Conservation (phyloP, 1,140 invertebrate genomes). For the Pogonomyrmex barbatus region DNA sequence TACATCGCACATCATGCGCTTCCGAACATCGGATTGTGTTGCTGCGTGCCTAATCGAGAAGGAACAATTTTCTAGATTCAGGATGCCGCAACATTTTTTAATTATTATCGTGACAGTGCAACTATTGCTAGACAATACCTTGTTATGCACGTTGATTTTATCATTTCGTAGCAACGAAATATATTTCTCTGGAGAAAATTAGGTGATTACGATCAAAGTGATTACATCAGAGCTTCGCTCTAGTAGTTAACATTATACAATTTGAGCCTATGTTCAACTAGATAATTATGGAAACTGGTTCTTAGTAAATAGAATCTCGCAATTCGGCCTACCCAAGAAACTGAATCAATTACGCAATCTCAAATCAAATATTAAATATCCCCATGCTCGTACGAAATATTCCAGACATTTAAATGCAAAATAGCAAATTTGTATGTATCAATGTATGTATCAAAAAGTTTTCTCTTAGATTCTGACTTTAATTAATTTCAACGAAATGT, state of each 20-base stretch:
- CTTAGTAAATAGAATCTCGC: slow-evolving; percentile 1
- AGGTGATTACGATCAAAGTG: slow-evolving; percentile 27
- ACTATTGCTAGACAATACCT: background rate
- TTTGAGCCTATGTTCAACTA: slow-evolving; percentile 19
- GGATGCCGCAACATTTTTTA: slow-evolving; percentile 7
- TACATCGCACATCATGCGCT: background rate
- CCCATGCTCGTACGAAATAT: background rate
- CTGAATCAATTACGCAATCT: slow-evolving; percentile 11
- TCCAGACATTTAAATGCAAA: background rate
- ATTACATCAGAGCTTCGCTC: background rate
- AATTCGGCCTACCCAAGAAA: slow-evolving; percentile 10
- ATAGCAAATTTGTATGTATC: background rate
- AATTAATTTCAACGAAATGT: background rate
- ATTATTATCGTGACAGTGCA: slow-evolving; percentile 6
- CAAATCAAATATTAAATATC: background rate
- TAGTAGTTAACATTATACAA: slow-evolving; percentile 36
- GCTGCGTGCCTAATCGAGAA: slow-evolving; percentile 37
- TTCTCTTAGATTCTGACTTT: background rate
- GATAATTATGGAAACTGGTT: slow-evolving; percentile 53
- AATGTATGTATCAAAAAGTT: background rate
- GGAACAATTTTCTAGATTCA: slow-evolving; percentile 36
- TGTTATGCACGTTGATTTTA: slow-evolving; percentile 18
- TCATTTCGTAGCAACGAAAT: slow-evolving; percentile 13
- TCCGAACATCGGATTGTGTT: slow-evolving; percentile 5
- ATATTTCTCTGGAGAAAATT: slow-evolving; percentile 17